Conservation (phyloP, 2,113 vertebrate species). For the Microtus montanus region DNA sequence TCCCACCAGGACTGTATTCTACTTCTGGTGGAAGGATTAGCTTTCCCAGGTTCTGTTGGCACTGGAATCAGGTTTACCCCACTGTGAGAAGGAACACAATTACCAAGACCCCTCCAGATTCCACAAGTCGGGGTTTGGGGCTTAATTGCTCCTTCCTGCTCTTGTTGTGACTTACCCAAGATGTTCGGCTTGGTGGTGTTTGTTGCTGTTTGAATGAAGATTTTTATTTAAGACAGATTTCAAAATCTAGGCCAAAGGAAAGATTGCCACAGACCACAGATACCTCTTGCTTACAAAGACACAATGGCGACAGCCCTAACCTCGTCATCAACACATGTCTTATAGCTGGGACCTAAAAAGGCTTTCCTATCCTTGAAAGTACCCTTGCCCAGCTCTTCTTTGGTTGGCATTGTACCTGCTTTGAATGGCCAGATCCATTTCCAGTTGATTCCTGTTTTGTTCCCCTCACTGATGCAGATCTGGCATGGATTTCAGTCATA, state of each 20-base stretch:
- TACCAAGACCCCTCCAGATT: background rate
- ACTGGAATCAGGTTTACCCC: background rate
- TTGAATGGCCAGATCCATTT: background rate
- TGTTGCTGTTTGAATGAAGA: conserved; percentile 52
- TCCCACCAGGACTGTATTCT: background rate
- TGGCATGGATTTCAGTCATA: background rate
- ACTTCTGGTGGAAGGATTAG: conserved; percentile 23
- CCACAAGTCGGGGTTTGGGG: background rate
- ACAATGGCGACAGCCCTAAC: background rate
- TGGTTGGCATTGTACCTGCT: background rate
- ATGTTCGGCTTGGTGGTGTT: background rate
- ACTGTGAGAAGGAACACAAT: background rate
- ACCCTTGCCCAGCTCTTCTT: background rate
- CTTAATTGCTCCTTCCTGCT: background rate
- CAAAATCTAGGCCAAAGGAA: conserved; percentile 54
- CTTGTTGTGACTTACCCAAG: conserved; percentile 41
- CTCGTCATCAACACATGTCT: background rate
- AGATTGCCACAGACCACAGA: conserved; percentile 45
- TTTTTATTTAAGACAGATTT: conserved; percentile 69
- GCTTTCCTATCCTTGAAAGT: background rate
- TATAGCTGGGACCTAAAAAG: background rate
- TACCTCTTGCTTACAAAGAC: conserved; percentile 33
- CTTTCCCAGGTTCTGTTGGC: background rate
- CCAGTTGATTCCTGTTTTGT: background rate
- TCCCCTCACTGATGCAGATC: background rate